These are phyloP conservation scores for Ctenoplectra terminalis DNA, from an alignment of 1,140 invertebrate species.

Conservation along the genomic window DNA sequence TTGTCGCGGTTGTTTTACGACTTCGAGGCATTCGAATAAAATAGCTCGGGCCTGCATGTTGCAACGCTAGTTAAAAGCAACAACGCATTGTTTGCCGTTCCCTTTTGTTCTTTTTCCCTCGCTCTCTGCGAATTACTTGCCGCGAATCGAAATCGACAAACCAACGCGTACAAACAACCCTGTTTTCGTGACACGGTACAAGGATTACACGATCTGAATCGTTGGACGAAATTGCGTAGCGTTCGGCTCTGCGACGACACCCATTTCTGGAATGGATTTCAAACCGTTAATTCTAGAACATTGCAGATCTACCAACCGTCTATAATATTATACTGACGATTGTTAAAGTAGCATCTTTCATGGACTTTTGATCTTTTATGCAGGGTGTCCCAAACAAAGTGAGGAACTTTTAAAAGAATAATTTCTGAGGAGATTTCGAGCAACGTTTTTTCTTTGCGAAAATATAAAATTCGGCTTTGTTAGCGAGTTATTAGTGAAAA, in stretches of 20 bases:
- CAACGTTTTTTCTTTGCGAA: too few relatives aligned
- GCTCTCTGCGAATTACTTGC: background rate
- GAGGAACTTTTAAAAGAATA: too few relatives aligned
- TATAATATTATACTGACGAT: too few relatives aligned
- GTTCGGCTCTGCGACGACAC: background rate
- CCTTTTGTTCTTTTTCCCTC: background rate
- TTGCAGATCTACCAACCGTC: too few relatives aligned
- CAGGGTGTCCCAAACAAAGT: too few relatives aligned
- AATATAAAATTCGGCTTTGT: too few relatives aligned
- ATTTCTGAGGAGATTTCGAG: too few relatives aligned
- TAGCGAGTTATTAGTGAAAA: too few relatives aligned
- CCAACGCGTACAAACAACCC: background rate
- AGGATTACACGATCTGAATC: background rate
- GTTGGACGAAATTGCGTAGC: background rate
- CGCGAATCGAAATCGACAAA: background rate
- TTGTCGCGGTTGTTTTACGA: background rate
- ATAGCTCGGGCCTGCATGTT: background rate
- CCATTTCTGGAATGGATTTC: background rate
- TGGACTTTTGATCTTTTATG: too few relatives aligned
- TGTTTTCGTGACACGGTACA: background rate
- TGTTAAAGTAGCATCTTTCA: too few relatives aligned
- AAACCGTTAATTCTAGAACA: background rate
- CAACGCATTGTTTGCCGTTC: slow-evolving; percentile 13
- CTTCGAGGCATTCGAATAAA: background rate
- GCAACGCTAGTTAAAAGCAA: slow-evolving; percentile 1